phyloP scores from a whole-genome alignment of 1,140 invertebrate genomes.

The Pseudoatta argentina region DNA sequence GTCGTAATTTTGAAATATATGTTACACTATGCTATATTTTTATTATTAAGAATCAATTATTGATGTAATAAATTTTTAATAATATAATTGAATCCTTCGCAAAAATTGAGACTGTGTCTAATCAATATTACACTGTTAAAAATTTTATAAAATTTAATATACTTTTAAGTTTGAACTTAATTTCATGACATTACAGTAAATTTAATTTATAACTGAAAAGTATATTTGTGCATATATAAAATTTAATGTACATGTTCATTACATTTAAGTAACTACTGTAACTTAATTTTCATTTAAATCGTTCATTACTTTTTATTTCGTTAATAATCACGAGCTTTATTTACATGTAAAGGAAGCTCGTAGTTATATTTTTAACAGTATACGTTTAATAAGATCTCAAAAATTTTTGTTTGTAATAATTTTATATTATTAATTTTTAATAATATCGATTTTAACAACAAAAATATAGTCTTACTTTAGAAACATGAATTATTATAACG shows the following conservation, averaged over 20 bases:
- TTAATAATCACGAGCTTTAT: too few species aligned
- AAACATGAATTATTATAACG: background rate
- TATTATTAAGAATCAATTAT: background rate
- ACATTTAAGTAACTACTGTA: too few species aligned
- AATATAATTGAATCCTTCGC: background rate
- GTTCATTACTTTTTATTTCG: too few species aligned
- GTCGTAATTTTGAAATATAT: background rate
- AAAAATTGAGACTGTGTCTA: background rate
- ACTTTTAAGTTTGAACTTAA: too few species aligned
- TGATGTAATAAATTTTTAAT: background rate
- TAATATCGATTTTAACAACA: background rate
- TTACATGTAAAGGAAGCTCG: too few species aligned
- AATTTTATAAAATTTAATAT: too few species aligned
- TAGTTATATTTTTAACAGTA: too few species aligned
- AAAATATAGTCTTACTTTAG: background rate
- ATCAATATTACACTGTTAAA: background rate
- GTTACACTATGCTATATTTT: background rate
- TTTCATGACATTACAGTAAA: too few species aligned
- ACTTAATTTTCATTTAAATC: too few species aligned
- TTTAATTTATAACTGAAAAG: too few species aligned
- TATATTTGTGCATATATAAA: too few species aligned
- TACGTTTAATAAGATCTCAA: background rate
- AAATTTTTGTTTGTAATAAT: background rate
- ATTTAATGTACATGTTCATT: too few species aligned
- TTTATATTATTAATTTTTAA: slow-evolving; percentile 11